Conservation (phyloP, 2,113 vertebrate species). For the Pipa parva region DNA sequence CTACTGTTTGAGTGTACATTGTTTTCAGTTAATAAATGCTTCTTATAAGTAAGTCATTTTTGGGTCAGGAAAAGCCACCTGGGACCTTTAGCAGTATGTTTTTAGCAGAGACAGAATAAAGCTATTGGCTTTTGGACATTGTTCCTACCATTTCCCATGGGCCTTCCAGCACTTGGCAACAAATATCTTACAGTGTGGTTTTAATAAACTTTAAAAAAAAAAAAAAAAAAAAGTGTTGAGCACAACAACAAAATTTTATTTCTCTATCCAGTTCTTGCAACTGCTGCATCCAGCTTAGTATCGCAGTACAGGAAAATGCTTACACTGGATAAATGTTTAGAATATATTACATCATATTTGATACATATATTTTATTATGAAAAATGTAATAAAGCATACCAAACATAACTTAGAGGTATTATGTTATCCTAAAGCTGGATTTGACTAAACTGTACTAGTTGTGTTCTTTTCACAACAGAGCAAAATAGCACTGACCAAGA, state of each 20-base stretch:
- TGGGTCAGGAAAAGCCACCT: slow-evolving; percentile 32
- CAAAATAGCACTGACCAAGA: too few relatives aligned
- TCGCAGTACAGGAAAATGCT: too few relatives aligned
- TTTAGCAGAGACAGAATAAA: slow-evolving; percentile 33
- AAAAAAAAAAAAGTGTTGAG: slow-evolving; percentile 24
- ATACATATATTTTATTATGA: too few relatives aligned
- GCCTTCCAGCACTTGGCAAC: slow-evolving; percentile 15
- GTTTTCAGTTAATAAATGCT: slow-evolving; percentile 39
- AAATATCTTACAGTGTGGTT: slow-evolving; percentile 22
- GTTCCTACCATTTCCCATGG: slow-evolving; percentile 34
- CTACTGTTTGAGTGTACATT: slow-evolving; percentile 25
- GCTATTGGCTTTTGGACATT: slow-evolving; percentile 36
- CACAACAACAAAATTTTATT: slow-evolving; percentile 7
- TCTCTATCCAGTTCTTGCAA: too few relatives aligned
- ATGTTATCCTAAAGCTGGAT: too few relatives aligned
- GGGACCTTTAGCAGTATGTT: slow-evolving; percentile 30
- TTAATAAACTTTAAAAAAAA: slow-evolving; percentile 37
- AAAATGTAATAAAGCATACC: too few relatives aligned
- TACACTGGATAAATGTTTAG: too few relatives aligned
- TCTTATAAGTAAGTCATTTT: slow-evolving; percentile 42
- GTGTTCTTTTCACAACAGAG: too few relatives aligned
- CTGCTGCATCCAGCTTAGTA: not conserved
- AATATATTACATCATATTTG: too few relatives aligned
- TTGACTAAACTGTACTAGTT: too few relatives aligned
- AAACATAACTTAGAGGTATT: too few relatives aligned